Percentiles rank a stretch among this genome's conserved stretches.
These are phyloP conservation scores for Cladopsammia gracilis DNA, from an alignment of 64 coral and sea anemone species.

Conservation along the genomic window DNA sequence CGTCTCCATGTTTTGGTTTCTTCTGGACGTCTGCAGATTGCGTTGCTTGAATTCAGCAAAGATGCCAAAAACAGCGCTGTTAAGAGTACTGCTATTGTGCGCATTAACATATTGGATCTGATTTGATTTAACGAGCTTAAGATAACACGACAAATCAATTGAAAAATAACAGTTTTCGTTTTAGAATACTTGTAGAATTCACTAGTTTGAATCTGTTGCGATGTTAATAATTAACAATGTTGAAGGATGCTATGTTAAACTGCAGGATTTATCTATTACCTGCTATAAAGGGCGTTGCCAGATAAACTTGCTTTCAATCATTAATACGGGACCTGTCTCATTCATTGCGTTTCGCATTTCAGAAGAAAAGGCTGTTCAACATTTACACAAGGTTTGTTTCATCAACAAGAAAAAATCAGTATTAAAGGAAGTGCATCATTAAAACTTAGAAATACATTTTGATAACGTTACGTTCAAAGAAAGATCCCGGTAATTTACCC, in stretches of 20 bases:
- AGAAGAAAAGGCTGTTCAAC: too few species aligned
- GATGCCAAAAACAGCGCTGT: not conserved
- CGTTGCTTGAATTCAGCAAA: conserved; percentile 6
- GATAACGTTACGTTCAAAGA: too few species aligned
- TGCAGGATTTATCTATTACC: not conserved
- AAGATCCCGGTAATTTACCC: too few species aligned
- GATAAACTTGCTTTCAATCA: conserved; percentile 3
- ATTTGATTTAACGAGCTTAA: not conserved
- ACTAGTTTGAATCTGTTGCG: not conserved
- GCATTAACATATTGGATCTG: not conserved
- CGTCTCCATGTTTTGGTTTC: conserved; percentile 56
- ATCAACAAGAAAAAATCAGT: too few species aligned
- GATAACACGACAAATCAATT: not conserved
- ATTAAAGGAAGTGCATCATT: too few species aligned
- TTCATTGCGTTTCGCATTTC: not conserved
- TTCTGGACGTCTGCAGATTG: conserved; percentile 8
- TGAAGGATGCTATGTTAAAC: not conserved
- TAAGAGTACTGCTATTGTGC: not conserved
- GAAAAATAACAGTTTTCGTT: not conserved
- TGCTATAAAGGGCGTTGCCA: conserved; percentile 1
- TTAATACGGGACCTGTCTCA: not conserved
- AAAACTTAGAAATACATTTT: too few species aligned
- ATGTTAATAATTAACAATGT: not conserved
- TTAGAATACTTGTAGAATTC: not conserved
- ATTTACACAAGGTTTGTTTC: too few species aligned